Evolutionary conservation across 1,140 invertebrate species (phyloP).

Genomic region (Euwallacea fornicatus): DNA sequence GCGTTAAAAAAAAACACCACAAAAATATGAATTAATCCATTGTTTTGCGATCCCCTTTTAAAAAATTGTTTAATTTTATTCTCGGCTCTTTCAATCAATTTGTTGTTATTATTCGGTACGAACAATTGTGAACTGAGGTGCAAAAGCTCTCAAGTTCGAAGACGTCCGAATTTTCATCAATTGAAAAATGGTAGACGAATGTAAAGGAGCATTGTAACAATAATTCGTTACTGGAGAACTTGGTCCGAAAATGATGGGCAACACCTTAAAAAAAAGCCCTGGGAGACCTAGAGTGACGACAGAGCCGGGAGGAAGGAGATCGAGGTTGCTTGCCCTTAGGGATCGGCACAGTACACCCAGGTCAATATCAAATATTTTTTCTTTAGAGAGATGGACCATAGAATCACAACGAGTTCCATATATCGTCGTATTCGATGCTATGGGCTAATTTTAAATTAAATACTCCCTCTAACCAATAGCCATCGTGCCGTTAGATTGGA

Average conservation of each 20-base stretch:
- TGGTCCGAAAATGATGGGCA: background rate
- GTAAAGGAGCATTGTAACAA: background rate
- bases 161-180: background rate
- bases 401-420: background rate
- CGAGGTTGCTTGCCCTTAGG: conserved; percentile 4
- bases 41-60: background rate
- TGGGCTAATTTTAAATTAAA: conserved; percentile 8
- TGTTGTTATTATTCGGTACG: background rate
- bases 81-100: background rate
- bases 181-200: background rate
- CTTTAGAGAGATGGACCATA: background rate
- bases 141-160: background rate
- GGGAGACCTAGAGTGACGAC: background rate
- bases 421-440: background rate
- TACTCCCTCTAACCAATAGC: conserved; percentile 15
- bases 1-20: background rate
- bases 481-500: conserved; percentile 11
- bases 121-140: background rate
- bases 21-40: background rate
- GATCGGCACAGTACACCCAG: conserved; percentile 11
- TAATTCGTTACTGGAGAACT: background rate
- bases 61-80: background rate
- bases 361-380: background rate
- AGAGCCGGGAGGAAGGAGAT: no score
- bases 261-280: background rate